These are phyloP conservation scores for Typhlichthys subterraneus DNA, from an alignment of 2,797 vertebrate genomes.

Conservation along the genomic window DNA sequence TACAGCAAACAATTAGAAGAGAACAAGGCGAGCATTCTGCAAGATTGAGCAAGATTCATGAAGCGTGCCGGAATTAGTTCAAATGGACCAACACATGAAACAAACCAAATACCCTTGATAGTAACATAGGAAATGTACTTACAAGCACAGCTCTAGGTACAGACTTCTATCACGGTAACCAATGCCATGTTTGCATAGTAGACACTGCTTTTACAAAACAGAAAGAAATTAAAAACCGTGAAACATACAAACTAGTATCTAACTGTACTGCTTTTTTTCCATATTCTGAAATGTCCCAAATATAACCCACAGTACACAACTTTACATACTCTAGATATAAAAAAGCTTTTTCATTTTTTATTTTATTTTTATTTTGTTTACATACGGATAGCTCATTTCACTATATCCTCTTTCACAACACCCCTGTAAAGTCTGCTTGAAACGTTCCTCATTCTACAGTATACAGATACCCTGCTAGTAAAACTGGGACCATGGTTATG, in stretches of 20 bases:
- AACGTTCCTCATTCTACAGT: conserved; percentile 24
- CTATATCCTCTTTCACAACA: conserved; percentile 49
- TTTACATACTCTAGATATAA: conserved; percentile 74
- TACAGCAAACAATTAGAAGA: conserved; percentile 87
- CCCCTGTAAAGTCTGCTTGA: conserved; percentile 25
- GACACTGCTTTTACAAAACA: conserved; percentile 79
- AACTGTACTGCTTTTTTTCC: conserved; percentile 61
- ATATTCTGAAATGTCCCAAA: conserved; percentile 66
- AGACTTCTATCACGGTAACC: conserved; percentile 81
- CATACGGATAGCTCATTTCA: conserved; percentile 56
- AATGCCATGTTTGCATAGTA: conserved; percentile 92
- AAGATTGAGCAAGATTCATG: conserved; percentile 80
- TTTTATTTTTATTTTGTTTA: conserved; percentile 54
- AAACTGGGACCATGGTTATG: conserved; percentile 31
- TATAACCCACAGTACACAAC: conserved; percentile 72
- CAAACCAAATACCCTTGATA: conserved; percentile 65
- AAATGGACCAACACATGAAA: conserved; percentile 79
- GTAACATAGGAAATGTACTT: conserved; percentile 77
- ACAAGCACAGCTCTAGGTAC: conserved; percentile 80
- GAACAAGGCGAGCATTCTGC: conserved; percentile 89
- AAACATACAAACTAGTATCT: conserved; percentile 74
- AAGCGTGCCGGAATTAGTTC: conserved; percentile 73
- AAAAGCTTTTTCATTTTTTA: conserved; percentile 24
- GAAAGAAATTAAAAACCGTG: conserved; percentile 50
- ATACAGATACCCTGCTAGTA: conserved; percentile 37